These are phyloP conservation scores for Eulemur albifrons DNA, from an alignment of 2,797 vertebrate species.

Conservation along the genomic window DNA sequence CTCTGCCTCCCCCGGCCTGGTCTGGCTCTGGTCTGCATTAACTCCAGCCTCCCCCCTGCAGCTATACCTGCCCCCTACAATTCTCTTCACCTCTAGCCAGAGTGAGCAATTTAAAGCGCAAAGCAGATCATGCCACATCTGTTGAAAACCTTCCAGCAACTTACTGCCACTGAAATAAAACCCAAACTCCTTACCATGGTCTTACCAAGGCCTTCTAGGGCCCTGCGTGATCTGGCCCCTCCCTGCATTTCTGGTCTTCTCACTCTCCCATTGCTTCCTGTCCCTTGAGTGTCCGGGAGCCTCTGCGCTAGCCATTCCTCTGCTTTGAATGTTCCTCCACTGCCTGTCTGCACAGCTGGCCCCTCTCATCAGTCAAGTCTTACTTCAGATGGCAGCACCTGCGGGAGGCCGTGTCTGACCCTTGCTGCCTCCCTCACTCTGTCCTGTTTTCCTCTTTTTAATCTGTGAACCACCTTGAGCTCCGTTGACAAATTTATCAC, in stretches of 20 bases:
- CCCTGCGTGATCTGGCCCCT: too few relatives aligned
- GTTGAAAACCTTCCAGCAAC: background rate
- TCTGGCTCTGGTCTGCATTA: background rate
- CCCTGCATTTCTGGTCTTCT: background rate
- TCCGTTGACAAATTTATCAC: background rate
- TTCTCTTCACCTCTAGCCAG: background rate
- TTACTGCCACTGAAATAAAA: background rate
- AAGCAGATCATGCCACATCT: background rate
- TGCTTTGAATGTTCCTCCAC: background rate
- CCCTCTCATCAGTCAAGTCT: background rate
- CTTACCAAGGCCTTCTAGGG: background rate
- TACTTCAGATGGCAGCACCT: background rate
- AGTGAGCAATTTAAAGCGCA: background rate
- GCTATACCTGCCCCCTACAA: background rate
- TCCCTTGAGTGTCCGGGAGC: background rate
- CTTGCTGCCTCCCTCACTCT: background rate
- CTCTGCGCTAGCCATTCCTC: background rate
- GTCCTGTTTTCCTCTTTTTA: background rate
- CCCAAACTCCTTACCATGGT: background rate
- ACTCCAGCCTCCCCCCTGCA: background rate
- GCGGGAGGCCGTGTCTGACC: background rate
- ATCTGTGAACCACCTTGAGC: background rate
- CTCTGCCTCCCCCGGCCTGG: background rate
- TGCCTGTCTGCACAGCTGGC: background rate
- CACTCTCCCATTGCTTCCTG: background rate